Percentiles rank a stretch among this genome's conserved stretches.
These are phyloP conservation scores for Tachypleus tridentatus DNA, from an alignment of 1,140 invertebrate genomes.

Conservation along the genomic window DNA sequence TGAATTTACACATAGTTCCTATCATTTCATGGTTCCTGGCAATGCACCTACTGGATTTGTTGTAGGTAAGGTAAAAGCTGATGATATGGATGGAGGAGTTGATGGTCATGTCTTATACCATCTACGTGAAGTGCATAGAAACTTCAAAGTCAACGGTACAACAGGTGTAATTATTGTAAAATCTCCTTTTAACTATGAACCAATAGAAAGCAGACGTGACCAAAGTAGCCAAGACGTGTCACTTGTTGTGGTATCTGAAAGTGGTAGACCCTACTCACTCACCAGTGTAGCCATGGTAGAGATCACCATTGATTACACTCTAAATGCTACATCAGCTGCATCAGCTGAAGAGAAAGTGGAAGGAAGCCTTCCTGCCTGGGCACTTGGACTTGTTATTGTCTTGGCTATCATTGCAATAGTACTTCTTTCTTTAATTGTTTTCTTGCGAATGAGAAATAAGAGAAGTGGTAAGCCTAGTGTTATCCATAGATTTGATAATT, in stretches of 20 bases:
- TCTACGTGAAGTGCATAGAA: conserved; percentile 62
- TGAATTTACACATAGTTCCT: conserved; percentile 73
- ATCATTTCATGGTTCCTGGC: conserved; percentile 62
- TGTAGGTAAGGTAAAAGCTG: conserved; percentile 75
- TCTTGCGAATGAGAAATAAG: conserved; percentile 67
- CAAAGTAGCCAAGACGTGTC: too few species aligned
- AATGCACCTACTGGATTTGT: conserved; percentile 55
- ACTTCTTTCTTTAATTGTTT: conserved; percentile 47
- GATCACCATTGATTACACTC: conserved; percentile 57
- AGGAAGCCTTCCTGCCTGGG: conserved; percentile 68
- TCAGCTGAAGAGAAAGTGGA: conserved; percentile 43
- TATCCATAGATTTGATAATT: conserved; percentile 45
- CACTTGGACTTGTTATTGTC: conserved; percentile 66
- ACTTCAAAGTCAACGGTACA: conserved; percentile 82
- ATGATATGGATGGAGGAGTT: conserved; percentile 75
- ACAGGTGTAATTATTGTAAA: conserved; percentile 66
- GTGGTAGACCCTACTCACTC: conserved; percentile 69
- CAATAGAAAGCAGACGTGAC: conserved; percentile 28
- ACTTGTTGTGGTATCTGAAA: conserved; percentile 57
- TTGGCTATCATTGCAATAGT: conserved; percentile 65
- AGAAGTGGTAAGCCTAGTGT: conserved; percentile 52
- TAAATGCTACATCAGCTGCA: conserved; percentile 30
- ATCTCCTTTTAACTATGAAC: conserved; percentile 50
- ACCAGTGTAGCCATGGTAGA: conserved; percentile 75
- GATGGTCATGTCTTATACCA: conserved; percentile 86